Evolutionary conservation across 2,888 invertebrate genomes (phyloP).

Genomic region (Plagiodera versicolora): DNA sequence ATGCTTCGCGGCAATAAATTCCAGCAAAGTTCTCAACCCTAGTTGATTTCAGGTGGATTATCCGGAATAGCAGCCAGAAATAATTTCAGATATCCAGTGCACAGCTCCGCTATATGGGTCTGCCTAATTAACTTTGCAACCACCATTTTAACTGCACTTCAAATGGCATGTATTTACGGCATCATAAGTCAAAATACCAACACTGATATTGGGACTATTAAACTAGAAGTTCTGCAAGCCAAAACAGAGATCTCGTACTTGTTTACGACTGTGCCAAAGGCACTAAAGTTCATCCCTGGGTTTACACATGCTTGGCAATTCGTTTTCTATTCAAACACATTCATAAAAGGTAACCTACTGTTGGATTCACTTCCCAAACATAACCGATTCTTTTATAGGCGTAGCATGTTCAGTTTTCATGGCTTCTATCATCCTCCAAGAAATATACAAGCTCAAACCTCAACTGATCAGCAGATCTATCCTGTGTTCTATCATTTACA

Average conservation of each 20-base stretch:
- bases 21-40: too few species aligned
- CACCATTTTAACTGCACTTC: constrained; percentile 10
- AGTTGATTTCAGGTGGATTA: constrained; percentile 21
- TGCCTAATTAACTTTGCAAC: constrained; percentile 19
- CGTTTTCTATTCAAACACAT: constrained; percentile 23
- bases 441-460: constrained; percentile 18
- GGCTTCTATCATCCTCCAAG: constrained; percentile 17
- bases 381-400: constrained; percentile 17
- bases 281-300: constrained; percentile 18
- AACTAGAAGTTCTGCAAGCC: constrained; percentile 3
- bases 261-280: constrained; percentile 22
- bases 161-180: constrained; percentile 21
- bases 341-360: constrained; percentile 18
- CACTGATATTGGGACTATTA: not conserved
- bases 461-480: constrained; percentile 2
- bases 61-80: constrained; percentile 23
- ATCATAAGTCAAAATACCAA: constrained; percentile 13
- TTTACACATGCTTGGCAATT: constrained; percentile 18
- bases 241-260: constrained; percentile 14
- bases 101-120: constrained; percentile 16
- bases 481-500: constrained; percentile 15
- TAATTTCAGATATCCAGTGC: constrained; percentile 20
- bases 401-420: constrained; percentile 21
- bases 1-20: too few species aligned
- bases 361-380: not conserved